Conservation (phyloP, 2,797 vertebrate genomes). For the Xerus rutilus region DNA sequence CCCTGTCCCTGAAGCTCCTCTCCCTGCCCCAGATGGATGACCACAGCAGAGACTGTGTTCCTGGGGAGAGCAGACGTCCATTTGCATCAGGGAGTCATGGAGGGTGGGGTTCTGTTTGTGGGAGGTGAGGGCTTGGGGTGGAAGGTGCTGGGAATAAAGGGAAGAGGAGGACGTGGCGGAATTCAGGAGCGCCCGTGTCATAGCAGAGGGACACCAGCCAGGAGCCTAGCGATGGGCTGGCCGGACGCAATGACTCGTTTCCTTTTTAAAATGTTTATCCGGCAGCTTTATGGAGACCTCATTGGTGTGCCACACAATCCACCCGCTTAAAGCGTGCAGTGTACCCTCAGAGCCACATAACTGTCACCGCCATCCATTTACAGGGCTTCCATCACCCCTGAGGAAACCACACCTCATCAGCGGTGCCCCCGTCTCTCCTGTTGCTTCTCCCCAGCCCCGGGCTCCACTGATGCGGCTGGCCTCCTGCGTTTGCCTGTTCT, state of each 20-base stretch:
- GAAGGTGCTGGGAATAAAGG: neutral
- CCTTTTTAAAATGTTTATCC: no score
- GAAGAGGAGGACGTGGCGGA: fast-evolving
- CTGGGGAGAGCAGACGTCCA: fast-evolving
- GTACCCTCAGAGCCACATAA: neutral
- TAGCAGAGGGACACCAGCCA: no score
- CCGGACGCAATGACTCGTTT: neutral
- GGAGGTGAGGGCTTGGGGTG: neutral
- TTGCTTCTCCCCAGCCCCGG: no score
- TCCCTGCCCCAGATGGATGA: no score
- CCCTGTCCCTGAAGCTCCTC: neutral
- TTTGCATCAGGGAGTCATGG: no score
- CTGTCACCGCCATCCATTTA: neutral
- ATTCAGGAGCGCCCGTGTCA: no score
- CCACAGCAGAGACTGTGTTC: neutral
- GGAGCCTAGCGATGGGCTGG: neutral
- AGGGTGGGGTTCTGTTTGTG: neutral
- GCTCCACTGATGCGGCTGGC: neutral
- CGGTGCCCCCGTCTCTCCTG: neutral
- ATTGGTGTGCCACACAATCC: neutral
- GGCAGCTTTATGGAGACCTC: neutral
- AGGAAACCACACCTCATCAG: neutral
- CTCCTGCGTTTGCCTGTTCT: fast-evolving
- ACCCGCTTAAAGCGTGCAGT: neutral
- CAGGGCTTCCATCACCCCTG: neutral